phyloP scores from a whole-genome alignment of 2,113 vertebrate genomes.

The Bettongia penicillata region DNA sequence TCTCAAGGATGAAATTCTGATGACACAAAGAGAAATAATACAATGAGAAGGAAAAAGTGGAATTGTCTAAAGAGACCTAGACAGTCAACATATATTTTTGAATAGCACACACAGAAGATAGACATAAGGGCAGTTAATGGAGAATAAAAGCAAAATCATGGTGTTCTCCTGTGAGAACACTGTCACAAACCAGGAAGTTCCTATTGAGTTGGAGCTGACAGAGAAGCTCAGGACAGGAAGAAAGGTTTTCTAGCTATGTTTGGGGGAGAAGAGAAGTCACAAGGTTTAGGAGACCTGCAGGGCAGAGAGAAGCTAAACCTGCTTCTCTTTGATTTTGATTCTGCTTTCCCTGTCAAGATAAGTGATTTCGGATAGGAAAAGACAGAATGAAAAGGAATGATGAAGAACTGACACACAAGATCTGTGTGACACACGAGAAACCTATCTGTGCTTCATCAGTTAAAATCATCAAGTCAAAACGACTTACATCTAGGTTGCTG shows the following conservation, averaged over 20 bases:
- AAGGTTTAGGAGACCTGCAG: neutral
- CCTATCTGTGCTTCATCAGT: neutral
- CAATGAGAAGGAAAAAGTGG: neutral
- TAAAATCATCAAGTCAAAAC: neutral
- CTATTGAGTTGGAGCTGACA: neutral
- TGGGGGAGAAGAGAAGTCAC: neutral
- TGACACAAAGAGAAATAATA: neutral
- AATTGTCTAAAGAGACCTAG: neutral
- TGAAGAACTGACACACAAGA: neutral
- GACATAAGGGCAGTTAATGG: neutral
- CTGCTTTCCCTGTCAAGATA: neutral
- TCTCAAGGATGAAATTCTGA: neutral
- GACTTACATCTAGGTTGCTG: neutral
- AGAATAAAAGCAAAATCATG: neutral
- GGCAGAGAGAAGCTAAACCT: neutral
- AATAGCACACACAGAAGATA: neutral
- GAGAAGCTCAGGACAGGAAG: neutral
- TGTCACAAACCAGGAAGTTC: neutral
- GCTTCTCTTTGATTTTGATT: neutral
- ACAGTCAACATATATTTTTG: neutral
- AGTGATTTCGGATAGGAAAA: neutral
- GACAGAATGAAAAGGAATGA: neutral
- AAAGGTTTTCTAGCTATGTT: neutral
- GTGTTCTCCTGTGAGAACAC: neutral
- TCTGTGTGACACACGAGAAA: neutral